Percentiles rank a stretch among this genome's conserved stretches.
These are phyloP conservation scores for Drosophila arizonae DNA, from an alignment of 1,140 invertebrate genomes.

Conservation along the genomic window DNA sequence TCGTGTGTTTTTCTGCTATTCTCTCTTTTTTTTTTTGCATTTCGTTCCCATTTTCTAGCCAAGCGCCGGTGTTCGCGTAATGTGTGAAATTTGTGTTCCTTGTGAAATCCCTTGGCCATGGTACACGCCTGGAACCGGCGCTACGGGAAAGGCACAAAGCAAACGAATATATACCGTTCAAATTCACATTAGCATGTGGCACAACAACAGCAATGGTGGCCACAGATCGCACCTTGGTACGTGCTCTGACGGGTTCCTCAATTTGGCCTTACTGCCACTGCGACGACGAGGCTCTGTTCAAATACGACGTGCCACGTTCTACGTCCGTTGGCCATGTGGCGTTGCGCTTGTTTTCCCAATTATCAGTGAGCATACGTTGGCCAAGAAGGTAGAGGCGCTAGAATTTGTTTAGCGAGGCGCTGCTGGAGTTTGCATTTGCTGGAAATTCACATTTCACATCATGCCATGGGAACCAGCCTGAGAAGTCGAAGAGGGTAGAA, in stretches of 20 bases:
- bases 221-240: constrained; percentile 51
- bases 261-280: background rate
- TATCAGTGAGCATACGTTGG: constrained; percentile 37
- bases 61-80: constrained; percentile 57
- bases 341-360: constrained; percentile 60
- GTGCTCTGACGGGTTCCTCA: constrained; percentile 39
- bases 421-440: constrained; percentile 39
- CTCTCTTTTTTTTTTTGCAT: constrained; percentile 39
- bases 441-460: constrained; percentile 27
- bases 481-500: constrained; percentile 62
- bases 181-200: constrained; percentile 62
- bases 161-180: constrained; percentile 27
- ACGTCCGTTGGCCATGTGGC: constrained; percentile 19
- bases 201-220: constrained; percentile 28
- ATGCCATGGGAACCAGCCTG: constrained; percentile 36
- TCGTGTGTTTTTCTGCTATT: constrained; percentile 43
- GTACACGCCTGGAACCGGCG: constrained; percentile 70
- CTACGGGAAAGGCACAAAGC: constrained; percentile 73
- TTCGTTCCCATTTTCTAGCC: constrained; percentile 12
- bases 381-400: constrained; percentile 62
- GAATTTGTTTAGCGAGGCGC: constrained; percentile 49
- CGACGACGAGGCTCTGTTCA: background rate
- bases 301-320: constrained; percentile 41
- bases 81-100: constrained; percentile 53
- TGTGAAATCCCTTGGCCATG: constrained; percentile 63